phyloP scores from a whole-genome alignment of 1,140 invertebrate species.

The Eciton burchellii region DNA sequence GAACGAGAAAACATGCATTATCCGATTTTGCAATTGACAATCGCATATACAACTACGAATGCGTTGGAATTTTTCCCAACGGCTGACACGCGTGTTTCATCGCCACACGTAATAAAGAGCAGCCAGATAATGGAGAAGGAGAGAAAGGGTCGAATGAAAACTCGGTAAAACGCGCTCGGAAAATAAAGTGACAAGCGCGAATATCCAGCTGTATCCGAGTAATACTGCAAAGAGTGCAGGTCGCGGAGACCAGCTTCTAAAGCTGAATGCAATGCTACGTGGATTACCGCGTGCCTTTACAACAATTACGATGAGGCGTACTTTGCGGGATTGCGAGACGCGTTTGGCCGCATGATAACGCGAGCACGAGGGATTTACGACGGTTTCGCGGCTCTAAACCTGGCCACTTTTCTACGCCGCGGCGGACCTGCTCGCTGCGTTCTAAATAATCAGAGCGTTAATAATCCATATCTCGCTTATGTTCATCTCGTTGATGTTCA shows the following conservation, averaged over 20 bases:
- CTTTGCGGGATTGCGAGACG: neutral
- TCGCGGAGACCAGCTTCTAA: neutral
- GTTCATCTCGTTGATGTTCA: neutral
- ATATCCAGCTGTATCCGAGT: neutral
- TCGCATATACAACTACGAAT: too few relatives aligned
- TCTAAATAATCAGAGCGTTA: constrained; percentile 38
- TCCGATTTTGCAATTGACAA: too few relatives aligned
- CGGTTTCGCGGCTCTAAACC: neutral
- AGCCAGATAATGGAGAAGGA: neutral
- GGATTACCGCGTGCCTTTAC: constrained; percentile 6
- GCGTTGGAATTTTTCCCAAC: neutral
- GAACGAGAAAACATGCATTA: too few relatives aligned
- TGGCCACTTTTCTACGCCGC: constrained; percentile 10
- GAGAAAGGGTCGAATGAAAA: constrained; percentile 18
- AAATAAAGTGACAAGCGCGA: neutral
- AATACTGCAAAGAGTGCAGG: neutral
- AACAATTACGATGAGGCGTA: constrained; percentile 15
- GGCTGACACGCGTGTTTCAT: neutral
- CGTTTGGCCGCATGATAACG: neutral
- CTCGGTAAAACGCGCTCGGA: neutral
- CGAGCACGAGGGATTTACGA: constrained; percentile 7
- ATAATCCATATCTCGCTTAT: constrained; percentile 4
- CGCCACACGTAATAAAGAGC: neutral
- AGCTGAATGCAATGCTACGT: neutral
- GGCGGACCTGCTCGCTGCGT: neutral